phyloP scores from a whole-genome alignment of 2,113 vertebrate species.

The Sardina pilchardus region DNA sequence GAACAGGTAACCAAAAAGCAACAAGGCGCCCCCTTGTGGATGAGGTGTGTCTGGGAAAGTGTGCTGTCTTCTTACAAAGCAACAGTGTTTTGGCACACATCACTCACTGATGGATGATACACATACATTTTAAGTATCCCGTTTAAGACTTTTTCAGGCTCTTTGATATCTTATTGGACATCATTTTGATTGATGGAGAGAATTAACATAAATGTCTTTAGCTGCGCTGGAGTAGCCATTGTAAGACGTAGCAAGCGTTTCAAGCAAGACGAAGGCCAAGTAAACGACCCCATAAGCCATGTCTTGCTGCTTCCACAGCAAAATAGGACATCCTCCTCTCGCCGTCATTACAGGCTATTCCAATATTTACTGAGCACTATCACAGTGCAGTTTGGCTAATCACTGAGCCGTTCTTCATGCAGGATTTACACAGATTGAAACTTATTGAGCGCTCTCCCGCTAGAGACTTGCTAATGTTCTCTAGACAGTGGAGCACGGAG shows the following conservation, averaged over 20 bases:
- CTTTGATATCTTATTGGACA: not conserved
- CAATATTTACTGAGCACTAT: not conserved
- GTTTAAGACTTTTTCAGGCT: not conserved
- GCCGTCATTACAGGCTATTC: slow-evolving; percentile 5
- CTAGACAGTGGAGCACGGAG: not conserved
- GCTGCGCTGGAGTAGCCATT: not conserved
- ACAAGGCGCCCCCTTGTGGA: no score
- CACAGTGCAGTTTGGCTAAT: not conserved
- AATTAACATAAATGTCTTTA: not conserved
- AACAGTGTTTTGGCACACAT: no score
- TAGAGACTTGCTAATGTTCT: not conserved
- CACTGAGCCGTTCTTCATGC: not conserved
- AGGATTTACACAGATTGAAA: slow-evolving; percentile 15
- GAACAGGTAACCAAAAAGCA: no score
- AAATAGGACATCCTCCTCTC: not conserved
- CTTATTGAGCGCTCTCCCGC: not conserved
- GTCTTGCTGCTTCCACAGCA: not conserved
- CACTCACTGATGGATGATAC: not conserved
- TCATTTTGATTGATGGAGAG: not conserved
- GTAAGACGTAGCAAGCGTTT: not conserved
- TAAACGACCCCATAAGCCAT: not conserved
- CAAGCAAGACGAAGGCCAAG: not conserved
- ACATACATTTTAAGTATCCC: not conserved
- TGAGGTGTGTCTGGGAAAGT: no score
- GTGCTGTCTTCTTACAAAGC: no score